These are phyloP conservation scores for Sebastes minor DNA, from an alignment of 2,797 vertebrate species.

Conservation along the genomic window DNA sequence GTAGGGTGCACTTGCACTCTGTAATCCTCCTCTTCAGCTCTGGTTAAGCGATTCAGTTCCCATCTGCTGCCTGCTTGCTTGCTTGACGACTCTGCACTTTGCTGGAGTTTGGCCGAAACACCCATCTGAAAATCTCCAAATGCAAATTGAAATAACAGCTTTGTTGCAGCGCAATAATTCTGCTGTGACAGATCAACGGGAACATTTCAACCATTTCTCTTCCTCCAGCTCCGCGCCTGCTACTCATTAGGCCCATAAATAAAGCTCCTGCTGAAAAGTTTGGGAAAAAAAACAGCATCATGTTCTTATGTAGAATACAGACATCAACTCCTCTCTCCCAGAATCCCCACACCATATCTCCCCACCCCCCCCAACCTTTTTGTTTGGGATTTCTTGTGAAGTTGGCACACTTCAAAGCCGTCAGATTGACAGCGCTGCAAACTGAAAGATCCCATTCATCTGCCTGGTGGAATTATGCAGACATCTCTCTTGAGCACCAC, in stretches of 20 bases:
- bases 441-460: conserved; percentile 82
- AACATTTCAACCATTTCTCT: conserved; percentile 51
- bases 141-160: conserved; percentile 58
- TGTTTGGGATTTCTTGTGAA: conserved; percentile 76
- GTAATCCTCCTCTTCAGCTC: conserved; percentile 10
- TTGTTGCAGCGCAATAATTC: conserved; percentile 32
- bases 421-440: conserved; percentile 78
- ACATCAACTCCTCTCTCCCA: conserved; percentile 69
- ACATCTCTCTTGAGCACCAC: conserved; percentile 80
- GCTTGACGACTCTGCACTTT: conserved; percentile 36
- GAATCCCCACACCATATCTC: conserved; percentile 22
- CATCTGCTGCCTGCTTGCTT: conserved; percentile 3
- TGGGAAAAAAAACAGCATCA: conserved; percentile 36
- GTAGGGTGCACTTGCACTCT: background rate
- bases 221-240: conserved; percentile 33
- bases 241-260: conserved; percentile 68
- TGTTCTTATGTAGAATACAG: conserved; percentile 70
- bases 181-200: conserved; percentile 34
- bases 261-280: conserved; percentile 52
- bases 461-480: conserved; percentile 82
- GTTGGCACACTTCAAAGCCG: conserved; percentile 83
- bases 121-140: conserved; percentile 47
- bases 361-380: conserved; percentile 27
- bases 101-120: conserved; percentile 15
- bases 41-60: conserved; percentile 25